Conservation (phyloP, 1,140 invertebrate genomes). For the Mesaphorura yosii region DNA sequence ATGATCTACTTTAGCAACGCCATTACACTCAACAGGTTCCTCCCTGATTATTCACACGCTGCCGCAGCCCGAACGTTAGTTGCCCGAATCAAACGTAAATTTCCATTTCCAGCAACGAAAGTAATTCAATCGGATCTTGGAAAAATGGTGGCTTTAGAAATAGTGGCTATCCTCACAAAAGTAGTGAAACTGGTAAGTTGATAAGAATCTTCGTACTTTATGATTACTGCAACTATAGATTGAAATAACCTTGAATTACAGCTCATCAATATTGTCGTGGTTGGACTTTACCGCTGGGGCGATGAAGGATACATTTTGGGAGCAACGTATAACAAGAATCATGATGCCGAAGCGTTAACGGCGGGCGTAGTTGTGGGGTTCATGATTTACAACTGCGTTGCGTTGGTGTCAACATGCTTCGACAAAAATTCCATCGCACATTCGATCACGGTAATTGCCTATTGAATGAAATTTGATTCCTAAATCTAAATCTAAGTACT, state of each 20-base stretch:
- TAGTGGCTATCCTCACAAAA: constrained; percentile 19
- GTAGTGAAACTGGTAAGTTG: constrained; percentile 27
- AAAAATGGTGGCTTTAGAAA: constrained; percentile 22
- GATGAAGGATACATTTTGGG: constrained; percentile 58
- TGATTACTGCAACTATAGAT: not conserved
- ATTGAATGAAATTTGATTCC: not conserved
- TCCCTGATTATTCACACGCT: too few relatives aligned
- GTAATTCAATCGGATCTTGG: too few relatives aligned
- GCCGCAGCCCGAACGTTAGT: too few relatives aligned
- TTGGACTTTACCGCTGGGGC: constrained; percentile 65
- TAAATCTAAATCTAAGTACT: not conserved
- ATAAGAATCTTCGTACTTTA: not conserved
- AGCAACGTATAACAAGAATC: constrained; percentile 64
- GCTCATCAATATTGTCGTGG: constrained; percentile 63
- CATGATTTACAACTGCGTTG: constrained; percentile 60
- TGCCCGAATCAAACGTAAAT: too few relatives aligned
- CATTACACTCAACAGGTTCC: too few relatives aligned
- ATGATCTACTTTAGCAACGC: too few relatives aligned
- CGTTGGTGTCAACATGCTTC: constrained; percentile 53
- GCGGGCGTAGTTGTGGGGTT: constrained; percentile 71
- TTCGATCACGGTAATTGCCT: constrained; percentile 1
- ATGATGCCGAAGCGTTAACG: constrained; percentile 68
- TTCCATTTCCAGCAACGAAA: too few relatives aligned
- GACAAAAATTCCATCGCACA: constrained; percentile 45
- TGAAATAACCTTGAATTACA: constrained; percentile 33